A percentile compares a stretch with the other conserved stretches of the same genome.
Evolutionary conservation across 2,888 invertebrate genomes (phyloP).

Genomic region (Papilio gigon): DNA sequence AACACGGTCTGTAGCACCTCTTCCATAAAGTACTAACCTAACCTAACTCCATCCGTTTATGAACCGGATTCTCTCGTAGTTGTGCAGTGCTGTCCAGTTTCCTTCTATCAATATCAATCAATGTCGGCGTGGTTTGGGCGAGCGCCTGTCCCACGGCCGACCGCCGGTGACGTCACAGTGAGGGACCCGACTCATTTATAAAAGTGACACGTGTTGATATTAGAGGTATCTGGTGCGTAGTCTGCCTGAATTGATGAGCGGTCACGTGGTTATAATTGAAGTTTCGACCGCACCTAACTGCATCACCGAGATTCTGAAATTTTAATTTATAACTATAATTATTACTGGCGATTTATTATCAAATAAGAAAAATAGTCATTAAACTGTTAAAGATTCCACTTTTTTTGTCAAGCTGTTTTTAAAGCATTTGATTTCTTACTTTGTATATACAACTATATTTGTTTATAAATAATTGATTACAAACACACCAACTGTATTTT

Average conservation of each 20-base stretch:
- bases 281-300: neutral
- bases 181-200: constrained; percentile 64
- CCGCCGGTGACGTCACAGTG: constrained; percentile 62
- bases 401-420: too few species aligned
- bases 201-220: constrained; percentile 71
- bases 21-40: neutral
- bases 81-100: constrained; percentile 45
- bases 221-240: constrained; percentile 49
- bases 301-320: neutral
- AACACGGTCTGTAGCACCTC: neutral
- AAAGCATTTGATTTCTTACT: too few species aligned
- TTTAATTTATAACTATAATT: neutral
- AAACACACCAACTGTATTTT: neutral
- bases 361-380: too few species aligned
- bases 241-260: constrained; percentile 40
- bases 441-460: too few species aligned
- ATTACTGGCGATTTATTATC: neutral
- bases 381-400: too few species aligned
- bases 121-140: constrained; percentile 49
- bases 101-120: constrained; percentile 74
- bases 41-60: neutral
- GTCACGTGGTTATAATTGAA: constrained; percentile 27
- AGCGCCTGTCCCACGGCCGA: constrained; percentile 53
- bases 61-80: constrained; percentile 13
- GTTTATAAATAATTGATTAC: neutral